These are phyloP conservation scores for Pollenia labialis DNA, from an alignment of 2,888 invertebrate genomes.

Conservation along the genomic window DNA sequence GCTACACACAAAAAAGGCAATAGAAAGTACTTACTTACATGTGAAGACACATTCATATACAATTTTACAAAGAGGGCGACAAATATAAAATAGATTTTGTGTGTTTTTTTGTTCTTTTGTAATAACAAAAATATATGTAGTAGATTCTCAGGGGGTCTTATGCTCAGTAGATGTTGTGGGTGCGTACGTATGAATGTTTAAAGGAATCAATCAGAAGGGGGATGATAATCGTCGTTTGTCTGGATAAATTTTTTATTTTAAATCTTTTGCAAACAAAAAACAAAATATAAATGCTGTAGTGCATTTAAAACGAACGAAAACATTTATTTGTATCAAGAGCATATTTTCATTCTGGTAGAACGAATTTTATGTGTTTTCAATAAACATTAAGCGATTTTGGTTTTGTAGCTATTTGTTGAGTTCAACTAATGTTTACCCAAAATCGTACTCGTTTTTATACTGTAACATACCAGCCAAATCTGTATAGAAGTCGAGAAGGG, in stretches of 20 bases:
- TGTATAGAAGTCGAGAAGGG: conserved; percentile 20
- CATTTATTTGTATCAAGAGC: conserved; percentile 83
- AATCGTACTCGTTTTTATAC: background rate
- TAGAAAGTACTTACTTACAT: conserved; percentile 13
- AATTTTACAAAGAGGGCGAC: conserved; percentile 20
- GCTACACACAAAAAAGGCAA: conserved; percentile 32
- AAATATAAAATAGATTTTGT: conserved; percentile 65
- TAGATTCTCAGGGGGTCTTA: conserved; percentile 64
- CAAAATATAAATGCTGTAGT: conserved; percentile 50
- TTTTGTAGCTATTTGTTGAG: conserved; percentile 75
- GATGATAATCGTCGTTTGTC: conserved; percentile 59
- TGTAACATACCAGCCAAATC: conserved; percentile 66
- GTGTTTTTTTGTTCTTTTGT: too few relatives aligned
- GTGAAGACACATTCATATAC: background rate
- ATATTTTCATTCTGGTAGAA: conserved; percentile 85
- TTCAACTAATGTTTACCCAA: conserved; percentile 28
- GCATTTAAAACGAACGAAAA: conserved; percentile 9
- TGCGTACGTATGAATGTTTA: conserved; percentile 8
- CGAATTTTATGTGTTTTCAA: conserved; percentile 85
- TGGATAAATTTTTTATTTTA: conserved; percentile 39
- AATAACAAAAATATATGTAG: conserved; percentile 51
- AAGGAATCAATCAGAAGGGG: conserved; percentile 49
- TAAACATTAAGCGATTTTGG: conserved; percentile 85
- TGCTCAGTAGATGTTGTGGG: conserved; percentile 37
- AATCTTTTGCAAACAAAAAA: conserved; percentile 41